A percentile compares a stretch with the other conserved stretches of the same genome.
These are phyloP conservation scores for Theristicus caerulescens DNA, from an alignment of 2,113 vertebrate species.

Conservation along the genomic window DNA sequence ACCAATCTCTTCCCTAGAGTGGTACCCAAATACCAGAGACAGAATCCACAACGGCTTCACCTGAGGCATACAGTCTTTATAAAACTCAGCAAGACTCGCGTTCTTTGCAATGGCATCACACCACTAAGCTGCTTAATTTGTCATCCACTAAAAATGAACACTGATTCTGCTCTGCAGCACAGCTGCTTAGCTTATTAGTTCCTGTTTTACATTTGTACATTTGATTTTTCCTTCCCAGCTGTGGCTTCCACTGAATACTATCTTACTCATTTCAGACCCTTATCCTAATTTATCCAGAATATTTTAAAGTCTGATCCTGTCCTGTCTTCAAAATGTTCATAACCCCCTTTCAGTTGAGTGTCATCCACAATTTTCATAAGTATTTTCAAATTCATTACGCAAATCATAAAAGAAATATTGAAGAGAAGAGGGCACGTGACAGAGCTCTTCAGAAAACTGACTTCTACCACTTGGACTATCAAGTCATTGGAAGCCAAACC, in stretches of 20 bases:
- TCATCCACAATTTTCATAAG: neutral
- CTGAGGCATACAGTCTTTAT: neutral
- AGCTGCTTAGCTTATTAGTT: conserved; percentile 32
- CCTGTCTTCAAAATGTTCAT: neutral
- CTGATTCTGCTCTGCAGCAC: conserved; percentile 4
- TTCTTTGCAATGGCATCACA: neutral
- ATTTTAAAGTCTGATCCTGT: neutral
- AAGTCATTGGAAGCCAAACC: neutral
- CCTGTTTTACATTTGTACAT: neutral
- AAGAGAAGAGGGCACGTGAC: neutral
- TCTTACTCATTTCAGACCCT: neutral
- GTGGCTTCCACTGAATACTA: neutral
- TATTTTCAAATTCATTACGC: neutral
- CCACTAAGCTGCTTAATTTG: conserved; percentile 18
- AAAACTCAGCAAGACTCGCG: neutral
- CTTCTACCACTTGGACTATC: neutral
- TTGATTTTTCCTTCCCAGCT: conserved; percentile 34
- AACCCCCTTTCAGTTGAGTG: neutral
- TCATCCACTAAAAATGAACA: conserved; percentile 2
- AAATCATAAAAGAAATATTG: neutral
- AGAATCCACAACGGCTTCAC: neutral
- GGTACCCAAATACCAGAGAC: neutral
- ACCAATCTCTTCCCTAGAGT: neutral
- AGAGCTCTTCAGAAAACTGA: neutral
- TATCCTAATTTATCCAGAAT: neutral